Conservation (phyloP, 2,888 invertebrate genomes). For the Microplitis deprimator region DNA sequence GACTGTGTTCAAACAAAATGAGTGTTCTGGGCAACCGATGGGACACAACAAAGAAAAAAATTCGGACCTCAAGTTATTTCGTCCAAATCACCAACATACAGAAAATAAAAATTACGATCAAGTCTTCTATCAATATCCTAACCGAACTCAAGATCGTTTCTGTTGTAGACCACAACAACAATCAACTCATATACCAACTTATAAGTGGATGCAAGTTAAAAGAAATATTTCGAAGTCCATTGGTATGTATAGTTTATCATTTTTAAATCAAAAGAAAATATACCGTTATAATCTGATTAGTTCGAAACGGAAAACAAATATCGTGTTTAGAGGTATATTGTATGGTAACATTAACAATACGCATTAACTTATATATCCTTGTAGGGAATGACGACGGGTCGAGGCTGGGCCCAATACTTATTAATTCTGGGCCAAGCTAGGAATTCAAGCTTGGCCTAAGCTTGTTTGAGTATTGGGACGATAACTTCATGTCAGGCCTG, state of each 20-base stretch:
- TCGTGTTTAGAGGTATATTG: too few relatives aligned
- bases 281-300: too few relatives aligned
- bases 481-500: too few relatives aligned
- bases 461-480: too few relatives aligned
- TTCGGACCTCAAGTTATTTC: slow-evolving; percentile 67
- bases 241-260: slow-evolving; percentile 75
- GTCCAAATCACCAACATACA: slow-evolving; percentile 53
- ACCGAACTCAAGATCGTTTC: slow-evolving; percentile 57
- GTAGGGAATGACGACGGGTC: too few relatives aligned
- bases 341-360: too few relatives aligned
- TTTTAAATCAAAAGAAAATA: too few relatives aligned
- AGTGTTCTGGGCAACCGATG: slow-evolving; percentile 68
- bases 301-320: too few relatives aligned
- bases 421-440: too few relatives aligned
- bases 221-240: slow-evolving; percentile 95
- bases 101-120: slow-evolving; percentile 73
- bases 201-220: slow-evolving; percentile 99
- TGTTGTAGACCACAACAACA: slow-evolving; percentile 72
- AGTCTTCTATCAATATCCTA: slow-evolving; percentile 73
- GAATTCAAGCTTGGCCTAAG: too few relatives aligned
- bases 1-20: slow-evolving; percentile 56
- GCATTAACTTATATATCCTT: too few relatives aligned
- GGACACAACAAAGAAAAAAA: slow-evolving; percentile 77
- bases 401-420: too few relatives aligned
- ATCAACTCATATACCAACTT: slow-evolving; percentile 85